Conservation (phyloP, 2,888 invertebrate genomes). For the Tethea ocularis region DNA sequence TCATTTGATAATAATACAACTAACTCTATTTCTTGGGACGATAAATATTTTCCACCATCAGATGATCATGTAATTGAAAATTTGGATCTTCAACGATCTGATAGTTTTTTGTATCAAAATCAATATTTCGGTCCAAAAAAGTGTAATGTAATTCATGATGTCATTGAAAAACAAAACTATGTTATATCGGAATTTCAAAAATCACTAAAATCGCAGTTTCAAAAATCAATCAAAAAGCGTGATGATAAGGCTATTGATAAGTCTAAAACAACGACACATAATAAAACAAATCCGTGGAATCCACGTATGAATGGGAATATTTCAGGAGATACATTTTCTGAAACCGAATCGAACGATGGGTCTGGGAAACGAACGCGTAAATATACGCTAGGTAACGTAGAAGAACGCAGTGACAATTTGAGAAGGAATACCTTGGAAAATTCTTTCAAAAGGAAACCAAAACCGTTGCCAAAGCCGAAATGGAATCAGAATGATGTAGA, state of each 20-base stretch:
- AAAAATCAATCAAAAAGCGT: slow-evolving; percentile 7
- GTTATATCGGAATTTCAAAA: slow-evolving; percentile 13
- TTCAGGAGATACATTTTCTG: neutral
- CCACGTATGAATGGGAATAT: neutral
- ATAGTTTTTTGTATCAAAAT: slow-evolving; percentile 31
- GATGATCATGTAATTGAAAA: neutral
- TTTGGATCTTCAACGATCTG: slow-evolving; percentile 25
- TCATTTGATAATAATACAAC: slow-evolving; percentile 23
- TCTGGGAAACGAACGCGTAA: neutral
- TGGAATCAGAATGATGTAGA: slow-evolving; percentile 9
- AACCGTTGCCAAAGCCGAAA: slow-evolving; percentile 39
- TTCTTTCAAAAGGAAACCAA: slow-evolving; percentile 41
- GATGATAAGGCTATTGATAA: neutral
- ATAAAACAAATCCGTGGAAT: neutral
- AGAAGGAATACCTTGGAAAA: slow-evolving; percentile 10
- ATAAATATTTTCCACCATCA: slow-evolving; percentile 34
- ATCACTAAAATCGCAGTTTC: slow-evolving; percentile 7
- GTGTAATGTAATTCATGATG: slow-evolving; percentile 19
- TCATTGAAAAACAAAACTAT: slow-evolving; percentile 5
- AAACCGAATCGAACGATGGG: neutral
- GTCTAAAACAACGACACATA: neutral
- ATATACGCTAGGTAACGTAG: neutral
- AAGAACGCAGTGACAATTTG: neutral
- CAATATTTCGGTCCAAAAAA: slow-evolving; percentile 16
- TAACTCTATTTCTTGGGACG: slow-evolving; percentile 31